phyloP scores from a whole-genome alignment of 2,797 vertebrate genomes.

The Alca torda region DNA sequence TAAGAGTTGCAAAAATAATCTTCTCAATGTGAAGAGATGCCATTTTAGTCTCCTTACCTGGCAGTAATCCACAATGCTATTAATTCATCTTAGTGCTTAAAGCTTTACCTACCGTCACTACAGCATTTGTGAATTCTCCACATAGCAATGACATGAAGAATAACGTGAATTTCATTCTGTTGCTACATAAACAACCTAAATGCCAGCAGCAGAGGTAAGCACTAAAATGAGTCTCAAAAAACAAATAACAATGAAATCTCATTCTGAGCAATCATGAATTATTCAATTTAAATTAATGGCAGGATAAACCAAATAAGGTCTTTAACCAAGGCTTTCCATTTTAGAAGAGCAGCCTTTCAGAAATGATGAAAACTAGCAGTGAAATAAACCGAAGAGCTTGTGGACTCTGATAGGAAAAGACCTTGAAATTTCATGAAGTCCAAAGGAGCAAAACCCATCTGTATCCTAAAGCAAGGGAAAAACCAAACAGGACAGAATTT shows the following conservation, averaged over 20 bases:
- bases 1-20: neutral
- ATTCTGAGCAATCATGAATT: neutral
- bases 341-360: neutral
- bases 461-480: neutral
- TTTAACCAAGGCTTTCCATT: neutral
- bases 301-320: neutral
- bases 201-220: neutral
- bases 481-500: neutral
- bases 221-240: neutral
- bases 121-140: neutral
- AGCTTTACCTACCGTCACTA: neutral
- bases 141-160: neutral
- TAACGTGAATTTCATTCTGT: neutral
- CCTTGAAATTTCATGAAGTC: neutral
- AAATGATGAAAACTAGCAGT: neutral
- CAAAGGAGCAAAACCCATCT: neutral
- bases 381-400: neutral
- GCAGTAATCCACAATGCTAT: neutral
- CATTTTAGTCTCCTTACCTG: neutral
- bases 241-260: neutral
- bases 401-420: neutral
- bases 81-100: neutral
- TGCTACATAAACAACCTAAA: neutral
- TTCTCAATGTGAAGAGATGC: neutral
- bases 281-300: slow-evolving; percentile 9